These are phyloP conservation scores for Crocodylus rhombifer DNA, from an alignment of 2,797 vertebrate species.

Conservation along the genomic window DNA sequence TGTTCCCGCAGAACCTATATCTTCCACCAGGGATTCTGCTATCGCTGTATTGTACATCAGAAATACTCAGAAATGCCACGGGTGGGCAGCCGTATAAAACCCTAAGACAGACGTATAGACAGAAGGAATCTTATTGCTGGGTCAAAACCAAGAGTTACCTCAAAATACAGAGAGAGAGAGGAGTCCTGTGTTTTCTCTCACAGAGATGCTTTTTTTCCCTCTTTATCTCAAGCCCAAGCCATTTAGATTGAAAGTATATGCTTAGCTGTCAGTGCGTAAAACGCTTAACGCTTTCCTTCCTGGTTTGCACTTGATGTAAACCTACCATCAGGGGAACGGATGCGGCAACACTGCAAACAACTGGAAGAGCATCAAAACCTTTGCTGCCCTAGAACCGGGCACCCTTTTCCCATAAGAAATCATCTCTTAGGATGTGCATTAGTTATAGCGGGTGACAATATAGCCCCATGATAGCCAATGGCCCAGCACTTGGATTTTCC, in stretches of 20 bases:
- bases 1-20: accelerated
- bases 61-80: background rate
- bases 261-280: slow-evolving; percentile 43
- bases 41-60: accelerated
- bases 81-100: background rate
- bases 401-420: background rate
- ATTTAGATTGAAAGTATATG: slow-evolving; percentile 29
- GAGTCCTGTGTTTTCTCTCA: slow-evolving; percentile 40
- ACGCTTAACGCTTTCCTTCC: background rate
- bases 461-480: background rate
- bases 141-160: slow-evolving; percentile 3
- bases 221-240: slow-evolving; percentile 32
- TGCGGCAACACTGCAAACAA: background rate
- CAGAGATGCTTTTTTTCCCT: slow-evolving; percentile 51
- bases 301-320: background rate
- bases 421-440: background rate
- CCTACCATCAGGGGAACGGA: background rate
- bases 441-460: background rate
- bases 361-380: background rate
- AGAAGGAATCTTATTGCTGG: background rate
- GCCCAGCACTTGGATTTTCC: background rate
- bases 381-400: background rate
- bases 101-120: accelerated
- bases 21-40: accelerated
- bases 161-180: slow-evolving; percentile 32